Conservation (phyloP, 2,888 invertebrate genomes). For the Malachius bipustulatus region DNA sequence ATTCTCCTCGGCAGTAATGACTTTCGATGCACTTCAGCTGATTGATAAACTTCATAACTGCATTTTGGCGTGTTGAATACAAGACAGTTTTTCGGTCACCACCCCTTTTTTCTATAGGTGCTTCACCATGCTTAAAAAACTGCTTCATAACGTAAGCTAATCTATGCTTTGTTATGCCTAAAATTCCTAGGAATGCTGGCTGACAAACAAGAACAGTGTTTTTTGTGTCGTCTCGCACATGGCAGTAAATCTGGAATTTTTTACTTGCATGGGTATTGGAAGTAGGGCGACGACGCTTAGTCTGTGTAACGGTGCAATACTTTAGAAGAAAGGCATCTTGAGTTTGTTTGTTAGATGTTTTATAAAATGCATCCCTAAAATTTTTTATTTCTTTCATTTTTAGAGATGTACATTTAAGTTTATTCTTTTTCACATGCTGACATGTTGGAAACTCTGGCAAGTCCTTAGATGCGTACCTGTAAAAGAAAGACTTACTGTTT, state of each 20-base stretch:
- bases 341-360: constrained; percentile 2
- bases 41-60: constrained; percentile 1
- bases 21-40: constrained; percentile 3
- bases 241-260: constrained; percentile 3
- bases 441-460: constrained; percentile 1
- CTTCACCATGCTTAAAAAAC: constrained; percentile 1
- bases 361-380: constrained; percentile 1
- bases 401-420: constrained; percentile 1
- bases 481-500: neutral
- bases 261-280: neutral
- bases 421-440: neutral
- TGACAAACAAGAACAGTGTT: constrained; percentile 2
- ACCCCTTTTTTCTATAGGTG: constrained; percentile 2
- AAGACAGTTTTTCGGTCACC: neutral
- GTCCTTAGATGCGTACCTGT: constrained; percentile 1
- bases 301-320: constrained; percentile 2
- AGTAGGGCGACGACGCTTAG: constrained; percentile 1
- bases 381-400: neutral
- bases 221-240: constrained; percentile 2
- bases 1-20: constrained; percentile 2
- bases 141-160: constrained; percentile 3
- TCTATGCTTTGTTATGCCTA: constrained; percentile 2
- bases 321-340: constrained; percentile 3
- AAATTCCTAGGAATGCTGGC: neutral
- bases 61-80: neutral